Evolutionary conservation across 2,888 invertebrate genomes (phyloP).

Genomic region (Nebria brevicollis): DNA sequence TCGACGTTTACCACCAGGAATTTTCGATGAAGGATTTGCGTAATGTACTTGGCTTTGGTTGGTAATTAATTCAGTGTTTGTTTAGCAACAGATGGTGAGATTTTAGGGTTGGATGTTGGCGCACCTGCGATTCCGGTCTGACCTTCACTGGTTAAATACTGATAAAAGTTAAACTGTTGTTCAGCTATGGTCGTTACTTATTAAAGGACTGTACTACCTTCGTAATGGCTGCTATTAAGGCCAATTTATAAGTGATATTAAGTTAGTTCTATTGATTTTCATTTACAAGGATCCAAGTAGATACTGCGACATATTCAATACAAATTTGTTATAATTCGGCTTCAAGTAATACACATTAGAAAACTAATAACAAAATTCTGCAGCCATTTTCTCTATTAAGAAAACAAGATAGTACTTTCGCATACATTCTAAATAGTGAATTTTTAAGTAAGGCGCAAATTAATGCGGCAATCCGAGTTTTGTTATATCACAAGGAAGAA

Average conservation of each 20-base stretch:
- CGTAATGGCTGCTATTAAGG: background rate
- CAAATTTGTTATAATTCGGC: no score
- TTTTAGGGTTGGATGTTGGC: background rate
- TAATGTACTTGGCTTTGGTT: background rate
- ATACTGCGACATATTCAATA: no score
- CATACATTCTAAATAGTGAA: no score
- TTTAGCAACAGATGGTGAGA: background rate
- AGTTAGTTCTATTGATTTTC: background rate
- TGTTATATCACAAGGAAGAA: no score
- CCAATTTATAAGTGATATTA: background rate
- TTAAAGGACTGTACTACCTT: background rate
- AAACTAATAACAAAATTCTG: background rate
- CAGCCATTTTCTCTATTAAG: no score
- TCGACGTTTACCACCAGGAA: background rate
- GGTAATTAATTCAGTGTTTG: background rate
- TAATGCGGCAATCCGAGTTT: no score
- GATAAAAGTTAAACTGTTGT: background rate
- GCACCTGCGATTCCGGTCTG: background rate
- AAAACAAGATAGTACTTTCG: no score
- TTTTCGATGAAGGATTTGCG: background rate
- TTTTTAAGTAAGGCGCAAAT: no score
- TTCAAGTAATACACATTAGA: no score
- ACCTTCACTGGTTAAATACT: background rate
- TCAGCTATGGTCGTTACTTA: background rate
- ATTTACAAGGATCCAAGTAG: background rate